phyloP scores from a whole-genome alignment of 2,113 vertebrate genomes.

The Coturnix japonica region DNA sequence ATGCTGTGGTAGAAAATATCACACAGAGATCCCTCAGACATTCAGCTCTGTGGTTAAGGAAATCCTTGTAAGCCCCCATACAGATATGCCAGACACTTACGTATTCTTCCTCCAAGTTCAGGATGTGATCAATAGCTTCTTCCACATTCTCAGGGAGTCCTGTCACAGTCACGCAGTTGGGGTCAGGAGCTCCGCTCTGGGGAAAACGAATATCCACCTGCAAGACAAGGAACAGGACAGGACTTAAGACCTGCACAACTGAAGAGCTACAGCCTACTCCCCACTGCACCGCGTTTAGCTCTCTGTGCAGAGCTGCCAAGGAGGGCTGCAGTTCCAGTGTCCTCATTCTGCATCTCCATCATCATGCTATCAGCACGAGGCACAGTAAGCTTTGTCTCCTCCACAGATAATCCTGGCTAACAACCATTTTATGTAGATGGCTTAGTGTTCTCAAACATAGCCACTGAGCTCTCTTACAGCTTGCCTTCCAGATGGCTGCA shows the following conservation, averaged over 20 bases:
- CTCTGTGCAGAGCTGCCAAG: neutral
- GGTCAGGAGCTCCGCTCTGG: conserved; percentile 92
- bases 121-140: conserved; percentile 97
- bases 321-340: neutral
- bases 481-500: neutral
- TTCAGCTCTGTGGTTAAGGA: neutral
- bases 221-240: neutral
- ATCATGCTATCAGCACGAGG: neutral
- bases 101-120: conserved; percentile 97
- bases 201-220: conserved; percentile 98
- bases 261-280: neutral
- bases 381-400: neutral
- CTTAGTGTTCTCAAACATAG: neutral
- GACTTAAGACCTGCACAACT: neutral
- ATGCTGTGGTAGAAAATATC: neutral
- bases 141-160: conserved; percentile 96
- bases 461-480: neutral
- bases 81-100: conserved; percentile 75
- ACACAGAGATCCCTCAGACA: neutral
- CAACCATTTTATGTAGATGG: neutral
- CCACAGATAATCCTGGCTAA: neutral
- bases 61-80: neutral
- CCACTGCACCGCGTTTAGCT: neutral
- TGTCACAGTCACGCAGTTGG: conserved; percentile 93
- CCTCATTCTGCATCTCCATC: neutral